Base-by-base conservation (phyloP, 2,113 vertebrate species). In the Corydoras sp. region DNA sequence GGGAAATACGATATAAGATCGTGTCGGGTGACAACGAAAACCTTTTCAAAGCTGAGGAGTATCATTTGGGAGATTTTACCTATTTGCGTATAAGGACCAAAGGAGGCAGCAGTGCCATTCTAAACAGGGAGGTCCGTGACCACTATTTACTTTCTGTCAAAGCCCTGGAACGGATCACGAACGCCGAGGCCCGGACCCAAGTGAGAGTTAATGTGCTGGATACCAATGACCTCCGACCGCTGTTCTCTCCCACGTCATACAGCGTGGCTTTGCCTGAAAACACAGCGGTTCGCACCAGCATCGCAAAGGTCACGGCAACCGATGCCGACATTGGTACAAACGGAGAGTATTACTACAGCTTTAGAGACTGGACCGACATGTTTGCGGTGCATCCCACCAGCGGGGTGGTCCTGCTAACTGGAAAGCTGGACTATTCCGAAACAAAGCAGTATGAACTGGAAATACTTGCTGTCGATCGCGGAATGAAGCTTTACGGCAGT, bases 1-100 rank as follows among this genome's bases (percentile, higher is more conserved):
- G 95, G 95, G 96, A 98, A 81, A 73, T 99, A 80, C 88, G 93
- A 82, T 99, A 97, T 88, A 98, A 96, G 91, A 99, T 99, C 63
- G 86, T 99, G 83, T 92, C 95, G 53, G 97, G 97, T 73, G 97
- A 99, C 89, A 94, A 81, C 69, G 97, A 99, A 80, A 99, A 97
- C 85, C 85, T 99, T 50, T 99, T 99, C 84, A 99, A 99, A 92
- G 96, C 96, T 3, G 97, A 99, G 83, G 97, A 99, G 71, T 89
- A 95, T 53, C 59, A 92, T 76, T 80, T 98, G 80, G 97, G 97
- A 79, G 92, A 99, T 86, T 98, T 99, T 81, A 97, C 93, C 82
- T 99, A 97, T 87, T 86, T 99, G 87, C 90, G 97, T 76, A 93
- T 99, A 92, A 87, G 97, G 90, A 99, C 97, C 91, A 99, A 98